phyloP scores from a whole-genome alignment of 2,797 vertebrate species.

The Etheostoma perlongum region DNA sequence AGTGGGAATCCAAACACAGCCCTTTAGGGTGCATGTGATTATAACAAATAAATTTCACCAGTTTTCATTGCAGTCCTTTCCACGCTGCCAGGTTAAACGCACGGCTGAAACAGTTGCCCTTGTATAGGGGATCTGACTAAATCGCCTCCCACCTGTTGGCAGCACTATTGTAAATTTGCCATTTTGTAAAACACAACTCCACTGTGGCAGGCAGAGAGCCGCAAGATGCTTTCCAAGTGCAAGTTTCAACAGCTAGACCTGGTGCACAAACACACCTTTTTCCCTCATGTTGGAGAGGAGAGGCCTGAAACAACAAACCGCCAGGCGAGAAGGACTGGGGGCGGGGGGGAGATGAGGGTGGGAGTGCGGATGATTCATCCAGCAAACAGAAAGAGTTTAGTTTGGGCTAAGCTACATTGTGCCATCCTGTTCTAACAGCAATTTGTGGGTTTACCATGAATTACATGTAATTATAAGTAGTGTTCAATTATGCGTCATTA shows the following conservation, averaged over 20 bases:
- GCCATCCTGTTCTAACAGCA: conserved; percentile 26
- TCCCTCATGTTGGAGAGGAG: conserved; percentile 69
- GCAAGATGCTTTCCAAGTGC: conserved; percentile 71
- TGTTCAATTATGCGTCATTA: conserved; percentile 28
- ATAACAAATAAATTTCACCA: conserved; percentile 31
- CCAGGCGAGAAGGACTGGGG: conserved; percentile 52
- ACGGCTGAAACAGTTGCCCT: conserved; percentile 22
- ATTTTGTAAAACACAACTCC: conserved; percentile 73
- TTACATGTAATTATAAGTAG: conserved; percentile 17
- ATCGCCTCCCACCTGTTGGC: conserved; percentile 54
- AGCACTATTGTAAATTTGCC: conserved; percentile 63
- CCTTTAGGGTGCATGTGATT: conserved; percentile 6
- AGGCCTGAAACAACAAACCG: conserved; percentile 82
- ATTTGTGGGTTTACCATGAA: conserved; percentile 33
- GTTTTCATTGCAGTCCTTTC: conserved; percentile 37
- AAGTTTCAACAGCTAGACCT: conserved; percentile 74
- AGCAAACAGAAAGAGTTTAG: conserved; percentile 59
- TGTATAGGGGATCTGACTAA: conserved; percentile 50
- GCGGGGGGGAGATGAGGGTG: conserved; percentile 8
- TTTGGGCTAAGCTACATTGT: conserved; percentile 38
- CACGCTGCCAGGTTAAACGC: conserved; percentile 19
- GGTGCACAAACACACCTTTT: conserved; percentile 79
- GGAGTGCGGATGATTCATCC: conserved; percentile 69
- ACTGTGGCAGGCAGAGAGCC: conserved; percentile 55
- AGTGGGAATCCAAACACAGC: conserved; percentile 45